Percentiles rank a stretch among this genome's conserved stretches.
Conservation (phyloP, 2,113 vertebrate genomes). For the Acrocephalus kingi region DNA sequence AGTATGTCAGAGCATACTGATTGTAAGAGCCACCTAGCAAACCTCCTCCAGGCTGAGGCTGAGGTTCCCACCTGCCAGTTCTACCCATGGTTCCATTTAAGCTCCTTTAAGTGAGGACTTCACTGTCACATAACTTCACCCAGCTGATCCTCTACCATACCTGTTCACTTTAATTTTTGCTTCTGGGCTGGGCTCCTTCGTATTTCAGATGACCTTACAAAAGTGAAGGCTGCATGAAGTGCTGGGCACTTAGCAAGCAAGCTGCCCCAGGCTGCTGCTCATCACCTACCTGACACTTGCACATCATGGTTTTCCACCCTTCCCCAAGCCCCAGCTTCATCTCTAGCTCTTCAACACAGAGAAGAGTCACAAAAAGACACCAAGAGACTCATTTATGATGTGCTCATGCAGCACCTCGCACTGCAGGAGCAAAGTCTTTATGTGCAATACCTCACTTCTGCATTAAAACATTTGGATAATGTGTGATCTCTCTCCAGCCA, state of each 20-base stretch:
- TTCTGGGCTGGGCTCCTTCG: not conserved
- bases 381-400: not conserved
- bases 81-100: not conserved
- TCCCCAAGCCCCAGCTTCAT: not conserved
- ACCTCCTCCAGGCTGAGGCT: not conserved
- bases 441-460: not conserved
- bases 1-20: not conserved
- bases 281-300: not conserved
- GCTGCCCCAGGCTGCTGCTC: not conserved
- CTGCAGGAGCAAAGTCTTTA: not conserved
- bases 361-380: not conserved
- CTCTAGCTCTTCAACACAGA: not conserved
- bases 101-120: not conserved
- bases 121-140: not conserved
- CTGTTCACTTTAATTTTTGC: not conserved
- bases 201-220: not conserved
- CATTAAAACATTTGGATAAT: not conserved
- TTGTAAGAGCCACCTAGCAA: not conserved
- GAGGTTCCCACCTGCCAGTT: not conserved
- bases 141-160: not conserved
- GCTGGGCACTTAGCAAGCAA: not conserved
- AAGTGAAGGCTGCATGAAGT: not conserved
- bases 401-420: accelerated
- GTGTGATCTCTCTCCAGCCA: not conserved
- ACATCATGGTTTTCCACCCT: not conserved